Conservation (phyloP, 1,140 invertebrate genomes). For the Tetramorium parvispinum region DNA sequence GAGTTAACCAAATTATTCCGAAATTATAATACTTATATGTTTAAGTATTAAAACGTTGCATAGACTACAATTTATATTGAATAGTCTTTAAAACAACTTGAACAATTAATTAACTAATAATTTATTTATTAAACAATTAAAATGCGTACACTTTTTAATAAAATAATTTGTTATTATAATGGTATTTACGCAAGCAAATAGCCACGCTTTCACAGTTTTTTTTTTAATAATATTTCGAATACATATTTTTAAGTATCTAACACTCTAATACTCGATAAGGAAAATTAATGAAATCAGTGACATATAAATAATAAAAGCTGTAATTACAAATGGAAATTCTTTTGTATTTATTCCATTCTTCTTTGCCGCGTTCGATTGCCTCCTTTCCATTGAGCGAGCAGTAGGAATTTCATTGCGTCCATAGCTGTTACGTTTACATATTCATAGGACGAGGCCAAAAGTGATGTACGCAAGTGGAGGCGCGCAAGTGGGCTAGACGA, state of each 20-base stretch:
- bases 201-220: not conserved
- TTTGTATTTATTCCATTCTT: not conserved
- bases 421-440: constrained; percentile 48
- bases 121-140: not conserved
- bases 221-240: constrained; percentile 4
- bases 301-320: not conserved
- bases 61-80: not conserved
- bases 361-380: not conserved
- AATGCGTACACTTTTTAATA: not conserved
- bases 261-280: not conserved
- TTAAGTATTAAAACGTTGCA: not conserved
- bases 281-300: not conserved
- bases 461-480: constrained; percentile 36
- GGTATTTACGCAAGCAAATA: not conserved
- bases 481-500: constrained; percentile 32
- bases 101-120: not conserved
- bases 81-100: not conserved
- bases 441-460: constrained; percentile 53
- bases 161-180: not conserved
- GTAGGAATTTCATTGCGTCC: constrained; percentile 25
- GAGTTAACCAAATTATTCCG: constrained; percentile 26
- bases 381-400: not conserved
- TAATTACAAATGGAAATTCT: constrained; percentile 16
- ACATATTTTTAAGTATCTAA: not conserved
- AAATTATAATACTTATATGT: not conserved